Evolutionary conservation across 1,140 invertebrate species (phyloP), one percentile per base, ranked within the genome.

Genomic region (Hyphantria cunea): DNA sequence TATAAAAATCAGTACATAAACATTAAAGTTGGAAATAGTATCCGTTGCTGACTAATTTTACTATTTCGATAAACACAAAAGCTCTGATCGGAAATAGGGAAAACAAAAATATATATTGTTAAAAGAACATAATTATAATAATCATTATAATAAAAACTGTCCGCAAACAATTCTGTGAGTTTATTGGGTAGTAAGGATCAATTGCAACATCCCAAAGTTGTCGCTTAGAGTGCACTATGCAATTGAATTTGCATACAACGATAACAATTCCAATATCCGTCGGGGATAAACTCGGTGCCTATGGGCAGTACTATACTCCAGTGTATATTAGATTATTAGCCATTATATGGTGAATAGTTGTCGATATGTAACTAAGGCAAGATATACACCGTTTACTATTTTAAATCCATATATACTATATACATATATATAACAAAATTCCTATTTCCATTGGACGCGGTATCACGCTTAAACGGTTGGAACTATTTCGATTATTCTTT

Each of bases 161-260:
- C n/a, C n/a, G n/a, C 17, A 25, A 25, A 59, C 58, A 60, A 51
- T 51, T 51, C 58, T 60, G 41, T 33, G 41, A 44, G 42, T n/a
- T 47, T 56, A 56, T 64, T 56, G 60, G 52, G 34, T 64, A 61
- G 56, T 56, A 52, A 45, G 44, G 64, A 66, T 52, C 68, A 67
- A 70, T 72, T 73, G 65, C 64, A 45, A 52, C 49, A 54, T 48
- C 42, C 49, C 66, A 39, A 70, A 69, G 53, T 75, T 73, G 62
- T 65, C 63, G 63, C 59, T 68, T 69, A 45, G 53, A 76, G 66
- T 69, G 70, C 60, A 69, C 55, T 66, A 51, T 49, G 50, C 65
- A 69, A 74, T 78, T 70, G 56, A 70, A 76, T 76, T 72, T 72
- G 69, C 72, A 77, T 77, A 77, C 47, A 37, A 45, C 68, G 64